Evolutionary conservation across 2,888 invertebrate genomes (phyloP).

Genomic region (Esperia sulphurella): DNA sequence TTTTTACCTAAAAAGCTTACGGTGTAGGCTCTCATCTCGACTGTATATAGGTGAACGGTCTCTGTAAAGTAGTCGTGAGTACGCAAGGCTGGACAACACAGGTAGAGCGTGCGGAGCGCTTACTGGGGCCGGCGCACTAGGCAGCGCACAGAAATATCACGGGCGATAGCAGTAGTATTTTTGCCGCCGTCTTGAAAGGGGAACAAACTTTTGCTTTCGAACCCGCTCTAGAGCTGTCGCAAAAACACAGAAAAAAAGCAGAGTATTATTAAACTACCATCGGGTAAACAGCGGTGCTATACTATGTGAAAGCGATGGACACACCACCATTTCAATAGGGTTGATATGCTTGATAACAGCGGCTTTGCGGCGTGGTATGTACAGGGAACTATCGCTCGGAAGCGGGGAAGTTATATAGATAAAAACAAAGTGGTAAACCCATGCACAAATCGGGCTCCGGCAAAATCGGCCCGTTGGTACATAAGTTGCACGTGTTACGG

Average conservation of each 20-base stretch:
- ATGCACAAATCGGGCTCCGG: slow-evolving; percentile 65
- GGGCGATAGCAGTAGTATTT: slow-evolving; percentile 86
- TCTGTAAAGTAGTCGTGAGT: background rate
- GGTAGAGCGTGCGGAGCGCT: slow-evolving; percentile 66
- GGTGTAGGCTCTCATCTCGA: no score
- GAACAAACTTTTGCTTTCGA: slow-evolving; percentile 84
- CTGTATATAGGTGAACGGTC: background rate
- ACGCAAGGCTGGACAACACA: slow-evolving; percentile 42
- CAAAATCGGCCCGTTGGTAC: slow-evolving; percentile 50
- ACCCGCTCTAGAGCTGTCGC: slow-evolving; percentile 78
- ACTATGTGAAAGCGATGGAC: slow-evolving; percentile 35
- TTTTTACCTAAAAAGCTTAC: no score
- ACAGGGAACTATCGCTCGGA: slow-evolving; percentile 38
- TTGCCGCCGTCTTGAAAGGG: slow-evolving; percentile 87
- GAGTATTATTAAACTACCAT: slow-evolving; percentile 43
- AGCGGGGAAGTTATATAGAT: slow-evolving; percentile 30
- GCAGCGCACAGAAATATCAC: slow-evolving; percentile 88
- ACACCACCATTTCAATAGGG: slow-evolving; percentile 77
- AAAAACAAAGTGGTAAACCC: slow-evolving; percentile 49
- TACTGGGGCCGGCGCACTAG: slow-evolving; percentile 67
- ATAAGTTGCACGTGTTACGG: slow-evolving; percentile 32
- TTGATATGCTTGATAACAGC: slow-evolving; percentile 67
- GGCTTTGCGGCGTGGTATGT: slow-evolving; percentile 35
- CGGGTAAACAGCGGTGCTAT: slow-evolving; percentile 36
- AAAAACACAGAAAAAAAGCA: slow-evolving; percentile 70